Percentiles rank a stretch among this genome's conserved stretches.
Evolutionary conservation across 2,888 invertebrate species (phyloP).

Genomic region (Ochlodes sylvanus): DNA sequence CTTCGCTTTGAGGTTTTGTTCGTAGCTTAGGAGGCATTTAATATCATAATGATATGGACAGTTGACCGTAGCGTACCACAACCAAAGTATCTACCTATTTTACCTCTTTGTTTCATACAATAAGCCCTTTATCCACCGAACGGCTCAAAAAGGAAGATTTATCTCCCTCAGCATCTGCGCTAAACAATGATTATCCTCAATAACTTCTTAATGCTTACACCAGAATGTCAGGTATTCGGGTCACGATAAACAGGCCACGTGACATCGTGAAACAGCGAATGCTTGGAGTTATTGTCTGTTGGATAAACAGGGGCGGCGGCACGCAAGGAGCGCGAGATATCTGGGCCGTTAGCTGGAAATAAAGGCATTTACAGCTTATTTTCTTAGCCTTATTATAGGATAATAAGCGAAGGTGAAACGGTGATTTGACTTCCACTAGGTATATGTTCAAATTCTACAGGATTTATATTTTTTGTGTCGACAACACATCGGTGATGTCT

Average conservation of each 20-base stretch:
- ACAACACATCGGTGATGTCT: too few species aligned
- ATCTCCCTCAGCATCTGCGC: conserved; percentile 1
- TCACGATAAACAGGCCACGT: conserved; percentile 25
- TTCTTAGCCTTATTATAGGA: not conserved
- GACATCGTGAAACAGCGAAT: conserved; percentile 23
- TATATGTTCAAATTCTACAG: too few species aligned
- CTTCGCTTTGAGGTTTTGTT: too few species aligned
- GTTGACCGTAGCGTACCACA: too few species aligned
- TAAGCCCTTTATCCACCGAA: not conserved
- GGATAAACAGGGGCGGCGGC: conserved; percentile 11
- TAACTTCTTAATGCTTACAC: conserved; percentile 2
- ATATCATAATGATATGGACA: too few species aligned
- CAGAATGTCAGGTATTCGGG: conserved; percentile 20
- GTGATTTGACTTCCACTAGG: too few species aligned
- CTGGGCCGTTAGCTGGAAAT: conserved; percentile 21
- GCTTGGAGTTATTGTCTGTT: conserved; percentile 25
- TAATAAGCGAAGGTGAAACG: not conserved
- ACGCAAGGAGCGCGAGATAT: conserved; percentile 11
- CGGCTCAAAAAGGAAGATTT: conserved; percentile 2
- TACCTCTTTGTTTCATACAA: not conserved
- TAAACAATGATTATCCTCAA: conserved; percentile 6
- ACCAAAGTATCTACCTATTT: not conserved
- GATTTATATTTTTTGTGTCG: too few species aligned
- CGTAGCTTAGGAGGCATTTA: too few species aligned
- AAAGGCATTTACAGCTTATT: conserved; percentile 13